Evolutionary conservation across 2,113 vertebrate species (phyloP), one percentile per base, ranked within the genome.

Genomic region (Polypterus bichir): DNA sequence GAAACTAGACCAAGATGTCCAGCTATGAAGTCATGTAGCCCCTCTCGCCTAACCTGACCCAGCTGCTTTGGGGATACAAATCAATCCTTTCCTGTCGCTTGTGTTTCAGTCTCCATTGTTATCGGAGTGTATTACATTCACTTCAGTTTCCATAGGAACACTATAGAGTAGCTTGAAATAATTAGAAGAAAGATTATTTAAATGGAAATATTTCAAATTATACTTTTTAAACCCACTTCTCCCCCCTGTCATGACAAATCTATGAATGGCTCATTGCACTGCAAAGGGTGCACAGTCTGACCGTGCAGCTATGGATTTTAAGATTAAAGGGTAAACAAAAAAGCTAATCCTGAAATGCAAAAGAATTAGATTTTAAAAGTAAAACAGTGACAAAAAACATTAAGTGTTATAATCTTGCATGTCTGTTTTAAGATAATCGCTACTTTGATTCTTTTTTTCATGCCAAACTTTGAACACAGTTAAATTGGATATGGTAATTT

Each of bases 281-380:
- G 74, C 71, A 82, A 84, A 84, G 82, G 73, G 68, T 78, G 81
- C 83, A 76, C 66, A 77, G 60, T 73, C 72, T 74, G 72, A 74
- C 79, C 82, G 75, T 69, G 73, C 73, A 77, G 73, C 76, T 76
- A 79, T 65, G 74, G 79, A 61, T 67, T 57, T 66, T 73, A 81
- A 83, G 85, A 88, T 86, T 86, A 88, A 75, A 69, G 61, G 46
- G 67, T 66, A 79, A 79, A 73, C 74, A 75, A 70, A 67, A 67
- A 66, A 76, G 73, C 76, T 86, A 81, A 86, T 84, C 86, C 81
- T 71, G 57, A 70, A 77, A 84, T 76, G 77, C 77, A 79, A 85
- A 74, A 69, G 65, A 27, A 27, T 49, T 70, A 81, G 79, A 81
- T 79, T 78, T 48, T 9, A 71, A 71, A 69, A 77, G 77, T 74